phyloP scores from a whole-genome alignment of 1,140 invertebrate genomes.

The Diorhabda elongata region DNA sequence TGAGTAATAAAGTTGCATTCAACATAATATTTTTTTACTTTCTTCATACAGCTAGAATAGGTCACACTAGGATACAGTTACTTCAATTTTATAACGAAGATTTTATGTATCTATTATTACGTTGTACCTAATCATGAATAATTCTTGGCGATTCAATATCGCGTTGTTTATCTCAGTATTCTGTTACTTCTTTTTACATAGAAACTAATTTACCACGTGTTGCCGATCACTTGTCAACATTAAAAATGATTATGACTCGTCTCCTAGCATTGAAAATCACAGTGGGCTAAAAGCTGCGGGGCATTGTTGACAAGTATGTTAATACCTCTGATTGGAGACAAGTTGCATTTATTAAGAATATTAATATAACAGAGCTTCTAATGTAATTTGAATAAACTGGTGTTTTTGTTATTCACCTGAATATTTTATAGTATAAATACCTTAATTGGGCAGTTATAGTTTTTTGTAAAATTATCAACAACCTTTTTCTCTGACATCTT shows the following conservation, averaged over 20 bases:
- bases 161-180: no score
- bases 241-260: slow-evolving; percentile 2
- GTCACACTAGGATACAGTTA: no score
- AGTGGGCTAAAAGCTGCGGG: neutral
- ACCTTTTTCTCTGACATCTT: neutral
- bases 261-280: neutral
- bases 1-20: no score
- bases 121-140: no score
- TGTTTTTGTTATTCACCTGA: neutral
- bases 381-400: neutral
- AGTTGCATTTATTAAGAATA: neutral
- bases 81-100: no score
- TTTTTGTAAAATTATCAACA: neutral
- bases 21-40: no score
- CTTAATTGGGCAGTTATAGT: neutral
- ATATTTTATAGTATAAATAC: neutral
- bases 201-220: slow-evolving; percentile 2
- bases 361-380: neutral
- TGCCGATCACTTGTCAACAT: neutral
- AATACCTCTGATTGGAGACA: neutral
- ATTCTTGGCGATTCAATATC: no score
- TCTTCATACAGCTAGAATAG: no score
- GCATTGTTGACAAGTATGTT: slow-evolving; percentile 2
- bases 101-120: no score
- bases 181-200: neutral